These are phyloP conservation scores for Conistra vaccinii DNA, from an alignment of 2,888 invertebrate genomes.

Conservation along the genomic window DNA sequence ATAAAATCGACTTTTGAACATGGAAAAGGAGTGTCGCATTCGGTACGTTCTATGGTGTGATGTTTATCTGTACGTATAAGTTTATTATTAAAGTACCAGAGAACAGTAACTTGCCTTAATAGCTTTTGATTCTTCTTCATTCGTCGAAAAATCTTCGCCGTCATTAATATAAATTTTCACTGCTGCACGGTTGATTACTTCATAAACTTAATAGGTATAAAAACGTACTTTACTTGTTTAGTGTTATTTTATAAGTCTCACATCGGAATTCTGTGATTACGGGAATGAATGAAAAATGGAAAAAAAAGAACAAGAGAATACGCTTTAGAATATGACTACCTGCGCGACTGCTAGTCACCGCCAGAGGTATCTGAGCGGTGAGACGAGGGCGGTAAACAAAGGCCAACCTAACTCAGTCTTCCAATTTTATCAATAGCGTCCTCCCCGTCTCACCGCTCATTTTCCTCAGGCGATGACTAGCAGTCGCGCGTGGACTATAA, in stretches of 20 bases:
- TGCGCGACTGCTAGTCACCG: no score
- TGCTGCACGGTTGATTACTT: no score
- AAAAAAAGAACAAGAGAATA: neutral
- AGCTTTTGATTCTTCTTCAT: neutral
- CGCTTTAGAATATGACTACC: neutral
- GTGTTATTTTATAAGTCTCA: neutral
- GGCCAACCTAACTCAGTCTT: no score
- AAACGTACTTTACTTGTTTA: neutral
- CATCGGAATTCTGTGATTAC: neutral
- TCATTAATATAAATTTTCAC: neutral
- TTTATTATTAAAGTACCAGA: neutral
- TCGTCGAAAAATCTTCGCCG: no score
- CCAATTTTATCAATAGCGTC: no score
- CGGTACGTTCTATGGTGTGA: neutral
- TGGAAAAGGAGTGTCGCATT: neutral
- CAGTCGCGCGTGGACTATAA: no score
- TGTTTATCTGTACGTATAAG: neutral
- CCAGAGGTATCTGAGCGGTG: no score
- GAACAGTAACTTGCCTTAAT: neutral
- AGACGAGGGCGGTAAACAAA: no score
- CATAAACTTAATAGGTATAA: neutral
- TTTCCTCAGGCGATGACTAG: no score
- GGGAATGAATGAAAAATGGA: neutral
- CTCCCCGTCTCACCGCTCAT: no score
- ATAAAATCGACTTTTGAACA: constrained; percentile 8